Base-by-base conservation (phyloP, 1,140 invertebrate genomes). In the Drosophila bocki region DNA sequence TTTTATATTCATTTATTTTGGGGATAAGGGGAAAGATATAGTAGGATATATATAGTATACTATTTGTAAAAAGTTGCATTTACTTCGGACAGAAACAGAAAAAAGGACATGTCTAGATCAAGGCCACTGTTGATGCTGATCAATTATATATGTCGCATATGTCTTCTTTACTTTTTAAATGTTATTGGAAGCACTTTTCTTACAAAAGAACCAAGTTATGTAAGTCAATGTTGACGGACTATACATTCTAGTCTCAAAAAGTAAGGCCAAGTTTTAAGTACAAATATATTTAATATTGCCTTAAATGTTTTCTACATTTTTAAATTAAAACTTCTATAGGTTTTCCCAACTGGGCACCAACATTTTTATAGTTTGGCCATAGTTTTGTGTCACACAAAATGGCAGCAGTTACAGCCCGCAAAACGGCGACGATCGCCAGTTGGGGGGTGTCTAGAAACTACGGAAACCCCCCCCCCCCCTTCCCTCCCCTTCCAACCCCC, bases 401-500 rank as follows among this genome's bases (percentile, higher is more conserved):
- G 84, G 85, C 84, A 90, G 70, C 75, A 79, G 86, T 90, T 81
- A 88, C 85, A 74, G 78, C 78, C 85, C 85, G 68, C 85, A 88
- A 78, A 88, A 88, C 65, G 72, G 61, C 78, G 59, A 70, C 60
- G 82, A 85, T 85, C 65, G 22, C n/a, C 19, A 9, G 48, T n/a
- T 12, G 5, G 15, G 48, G 47, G 12, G 13, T 1, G 5, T 7
- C 11, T 3, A 29, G 26, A 29, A 29, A 29, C 26, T 29, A 6
- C n/a, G n/a, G n/a, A n/a, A n/a, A n/a, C n/a, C n/a, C n/a, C n/a
- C n/a, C n/a, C 39, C 6, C 2, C 7, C 22, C 19, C 63, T 12
- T 1, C 13, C 33, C 37, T 37, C 35, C 33, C 26, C 13, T 11
- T 17, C 22, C 22, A 22, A 22, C 22, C 22, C 22, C 5, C 32